Evolutionary conservation across 2,797 vertebrate species (phyloP).

Genomic region (Spinus pinus): DNA sequence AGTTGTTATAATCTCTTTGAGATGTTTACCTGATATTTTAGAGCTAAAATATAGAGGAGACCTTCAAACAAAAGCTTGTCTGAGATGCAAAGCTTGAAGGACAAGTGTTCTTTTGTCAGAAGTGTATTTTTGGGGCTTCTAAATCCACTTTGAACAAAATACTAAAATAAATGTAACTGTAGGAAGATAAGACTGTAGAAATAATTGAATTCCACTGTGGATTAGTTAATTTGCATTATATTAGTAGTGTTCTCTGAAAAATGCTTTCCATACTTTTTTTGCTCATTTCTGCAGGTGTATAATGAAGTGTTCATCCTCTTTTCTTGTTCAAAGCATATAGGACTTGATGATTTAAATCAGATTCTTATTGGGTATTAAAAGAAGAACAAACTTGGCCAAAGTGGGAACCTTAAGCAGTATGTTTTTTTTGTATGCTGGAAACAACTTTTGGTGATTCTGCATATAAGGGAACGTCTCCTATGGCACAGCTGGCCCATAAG

Average conservation of each 20-base stretch:
- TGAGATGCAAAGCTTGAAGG: neutral
- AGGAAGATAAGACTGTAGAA: neutral
- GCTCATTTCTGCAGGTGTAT: neutral
- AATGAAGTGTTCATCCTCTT: neutral
- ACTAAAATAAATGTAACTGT: neutral
- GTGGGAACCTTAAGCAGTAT: neutral
- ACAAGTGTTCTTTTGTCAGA: neutral
- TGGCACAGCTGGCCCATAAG: neutral
- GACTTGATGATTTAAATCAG: neutral
- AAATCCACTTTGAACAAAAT: neutral
- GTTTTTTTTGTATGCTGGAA: neutral
- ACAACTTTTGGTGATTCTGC: neutral
- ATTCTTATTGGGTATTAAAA: neutral
- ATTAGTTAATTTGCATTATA: neutral
- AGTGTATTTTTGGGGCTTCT: neutral
- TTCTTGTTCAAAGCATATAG: neutral
- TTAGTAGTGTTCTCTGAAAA: neutral
- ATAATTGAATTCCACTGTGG: neutral
- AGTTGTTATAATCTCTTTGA: neutral
- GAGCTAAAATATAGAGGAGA: neutral
- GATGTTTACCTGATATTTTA: neutral
- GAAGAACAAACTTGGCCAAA: neutral
- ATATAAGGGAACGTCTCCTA: rapidly evolving
- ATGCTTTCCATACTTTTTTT: neutral
- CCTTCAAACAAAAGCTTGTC: neutral